A percentile compares a stretch with the other conserved stretches of the same genome.
Conservation (phyloP, 2,888 invertebrate genomes). For the Lysandra bellargus region DNA sequence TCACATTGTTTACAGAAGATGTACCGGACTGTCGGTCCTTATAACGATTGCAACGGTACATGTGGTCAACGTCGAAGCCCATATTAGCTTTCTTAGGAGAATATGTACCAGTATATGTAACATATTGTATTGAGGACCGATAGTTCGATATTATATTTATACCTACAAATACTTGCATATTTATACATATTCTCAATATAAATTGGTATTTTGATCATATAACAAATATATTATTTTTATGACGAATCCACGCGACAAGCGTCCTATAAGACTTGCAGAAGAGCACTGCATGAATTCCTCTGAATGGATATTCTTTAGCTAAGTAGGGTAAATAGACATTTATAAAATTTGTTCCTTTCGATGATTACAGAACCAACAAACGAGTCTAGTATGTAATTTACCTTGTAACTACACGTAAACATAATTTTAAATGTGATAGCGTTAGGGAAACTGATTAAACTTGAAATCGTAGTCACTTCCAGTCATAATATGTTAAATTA, state of each 20-base stretch:
- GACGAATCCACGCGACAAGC: neutral
- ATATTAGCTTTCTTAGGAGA: neutral
- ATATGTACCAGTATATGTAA: neutral
- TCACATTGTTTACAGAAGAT: conserved; percentile 36
- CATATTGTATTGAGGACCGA: neutral
- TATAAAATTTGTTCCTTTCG: conserved; percentile 64
- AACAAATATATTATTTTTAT: conserved; percentile 12
- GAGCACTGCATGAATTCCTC: conserved; percentile 55
- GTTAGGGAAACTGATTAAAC: conserved; percentile 64
- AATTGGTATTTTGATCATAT: neutral
- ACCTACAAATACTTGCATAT: neutral
- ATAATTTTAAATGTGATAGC: conserved; percentile 73
- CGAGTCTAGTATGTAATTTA: conserved; percentile 37
- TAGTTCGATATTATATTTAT: neutral
- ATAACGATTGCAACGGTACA: neutral
- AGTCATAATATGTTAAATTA: conserved; percentile 79
- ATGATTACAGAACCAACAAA: conserved; percentile 55
- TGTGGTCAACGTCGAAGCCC: neutral
- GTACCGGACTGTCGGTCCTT: neutral
- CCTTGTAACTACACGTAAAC: conserved; percentile 45
- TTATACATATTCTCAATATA: neutral
- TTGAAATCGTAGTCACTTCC: conserved; percentile 78
- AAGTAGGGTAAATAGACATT: conserved; percentile 38
- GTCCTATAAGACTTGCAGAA: conserved; percentile 40
- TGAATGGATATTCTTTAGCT: conserved; percentile 48